Percentiles rank a stretch among this genome's conserved stretches.
These are phyloP conservation scores for Xiphydria camelus DNA, from an alignment of 2,888 invertebrate species.

Conservation along the genomic window DNA sequence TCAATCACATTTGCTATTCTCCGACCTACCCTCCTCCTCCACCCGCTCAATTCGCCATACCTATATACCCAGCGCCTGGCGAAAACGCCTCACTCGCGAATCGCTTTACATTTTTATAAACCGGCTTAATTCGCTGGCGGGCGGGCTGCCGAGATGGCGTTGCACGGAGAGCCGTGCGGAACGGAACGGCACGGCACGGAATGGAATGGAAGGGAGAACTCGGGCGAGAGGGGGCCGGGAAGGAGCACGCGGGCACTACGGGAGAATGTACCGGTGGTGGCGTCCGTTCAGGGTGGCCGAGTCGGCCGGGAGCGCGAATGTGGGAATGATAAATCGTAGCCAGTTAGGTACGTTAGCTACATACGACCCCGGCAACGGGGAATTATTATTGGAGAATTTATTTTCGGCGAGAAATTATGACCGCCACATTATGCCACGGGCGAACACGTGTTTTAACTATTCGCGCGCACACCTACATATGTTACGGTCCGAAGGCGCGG, in stretches of 20 bases:
- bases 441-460: constrained; percentile 49
- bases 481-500: too few relatives aligned
- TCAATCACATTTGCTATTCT: constrained; percentile 51
- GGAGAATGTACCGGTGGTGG: neutral
- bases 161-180: constrained; percentile 11
- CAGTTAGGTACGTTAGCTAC: constrained; percentile 54
- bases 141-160: constrained; percentile 20
- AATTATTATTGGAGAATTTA: constrained; percentile 56
- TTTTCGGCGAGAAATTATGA: constrained; percentile 48
- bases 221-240: constrained; percentile 1
- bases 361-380: constrained; percentile 40
- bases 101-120: constrained; percentile 48
- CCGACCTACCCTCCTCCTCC: constrained; percentile 24
- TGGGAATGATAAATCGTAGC: constrained; percentile 51
- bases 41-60: too few relatives aligned
- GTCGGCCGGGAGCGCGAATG: constrained; percentile 35
- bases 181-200: constrained; percentile 14
- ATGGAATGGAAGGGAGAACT: constrained; percentile 7
- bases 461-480: too few relatives aligned
- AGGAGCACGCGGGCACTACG: constrained; percentile 5
- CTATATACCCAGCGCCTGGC: too few relatives aligned
- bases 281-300: constrained; percentile 16
- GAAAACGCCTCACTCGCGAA: constrained; percentile 37
- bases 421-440: constrained; percentile 47
- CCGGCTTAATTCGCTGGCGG: constrained; percentile 39